These are phyloP conservation scores for Caenorhabditis latens DNA, from an alignment of 1,140 invertebrate species.

Conservation along the genomic window DNA sequence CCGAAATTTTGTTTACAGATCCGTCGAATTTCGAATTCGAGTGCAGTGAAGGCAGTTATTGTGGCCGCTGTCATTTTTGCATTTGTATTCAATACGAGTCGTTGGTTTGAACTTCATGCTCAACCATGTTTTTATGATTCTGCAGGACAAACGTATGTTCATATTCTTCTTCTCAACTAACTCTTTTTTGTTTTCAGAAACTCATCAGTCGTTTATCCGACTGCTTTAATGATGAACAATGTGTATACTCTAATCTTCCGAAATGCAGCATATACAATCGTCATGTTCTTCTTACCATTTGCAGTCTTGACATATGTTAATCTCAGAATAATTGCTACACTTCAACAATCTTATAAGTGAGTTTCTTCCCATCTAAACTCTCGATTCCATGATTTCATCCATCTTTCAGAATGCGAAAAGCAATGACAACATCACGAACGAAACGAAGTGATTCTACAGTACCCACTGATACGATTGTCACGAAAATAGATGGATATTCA, in stretches of 20 bases:
- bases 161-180: too few relatives aligned
- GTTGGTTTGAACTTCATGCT: constrained; percentile 63
- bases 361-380: not conserved
- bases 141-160: not conserved
- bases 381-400: not conserved
- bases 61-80: constrained; percentile 55
- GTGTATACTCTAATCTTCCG: constrained; percentile 61
- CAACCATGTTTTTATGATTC: constrained; percentile 55
- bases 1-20: constrained; percentile 36
- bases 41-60: constrained; percentile 57
- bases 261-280: constrained; percentile 64
- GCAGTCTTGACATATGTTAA: constrained; percentile 60
- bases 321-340: constrained; percentile 58
- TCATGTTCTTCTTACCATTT: constrained; percentile 67
- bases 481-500: constrained; percentile 22
- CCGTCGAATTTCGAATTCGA: constrained; percentile 58
- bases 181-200: not conserved
- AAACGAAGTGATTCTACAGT: constrained; percentile 42
- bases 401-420: constrained; percentile 37
- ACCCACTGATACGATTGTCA: constrained; percentile 16
- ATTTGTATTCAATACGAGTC: constrained; percentile 62
- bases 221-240: constrained; percentile 59
- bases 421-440: constrained; percentile 15
- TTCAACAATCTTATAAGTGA: constrained; percentile 55
- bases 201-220: constrained; percentile 58